Evolutionary conservation across 2,888 invertebrate genomes (phyloP).

Genomic region (Camptogramma bilineatum): DNA sequence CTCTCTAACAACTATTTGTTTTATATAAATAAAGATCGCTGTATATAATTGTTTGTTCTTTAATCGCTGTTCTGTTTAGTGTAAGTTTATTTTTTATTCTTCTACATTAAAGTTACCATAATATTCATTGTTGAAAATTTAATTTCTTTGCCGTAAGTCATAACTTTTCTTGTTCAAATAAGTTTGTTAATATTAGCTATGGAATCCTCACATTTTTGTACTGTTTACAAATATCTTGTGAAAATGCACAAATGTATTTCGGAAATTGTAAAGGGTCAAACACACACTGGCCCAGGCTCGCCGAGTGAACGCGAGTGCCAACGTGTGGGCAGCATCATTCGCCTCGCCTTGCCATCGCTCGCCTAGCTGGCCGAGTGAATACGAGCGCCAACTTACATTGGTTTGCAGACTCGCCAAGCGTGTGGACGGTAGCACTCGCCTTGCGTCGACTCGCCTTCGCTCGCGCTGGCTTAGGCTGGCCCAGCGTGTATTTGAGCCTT

Average conservation of each 20-base stretch:
- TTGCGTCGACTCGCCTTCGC: too few species aligned
- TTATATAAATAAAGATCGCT: slow-evolving; percentile 39
- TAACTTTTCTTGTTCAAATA: neutral
- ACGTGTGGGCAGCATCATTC: too few species aligned
- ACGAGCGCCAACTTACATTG: too few species aligned
- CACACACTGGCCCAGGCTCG: too few species aligned
- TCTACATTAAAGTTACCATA: slow-evolving; percentile 34
- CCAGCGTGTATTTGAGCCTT: too few species aligned
- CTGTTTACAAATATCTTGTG: slow-evolving; percentile 2
- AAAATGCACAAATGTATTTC: slow-evolving; percentile 30
- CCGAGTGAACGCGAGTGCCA: too few species aligned
- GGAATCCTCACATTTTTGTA: slow-evolving; percentile 24
- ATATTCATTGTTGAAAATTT: neutral
- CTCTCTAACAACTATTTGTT: slow-evolving; percentile 23
- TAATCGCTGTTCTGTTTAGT: slow-evolving; percentile 29
- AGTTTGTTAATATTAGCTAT: neutral
- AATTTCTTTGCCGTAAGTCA: neutral
- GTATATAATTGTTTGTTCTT: slow-evolving; percentile 42
- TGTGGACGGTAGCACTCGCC: too few species aligned
- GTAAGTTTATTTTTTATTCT: slow-evolving; percentile 41
- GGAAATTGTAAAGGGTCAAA: too few species aligned
- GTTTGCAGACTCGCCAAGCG: too few species aligned
- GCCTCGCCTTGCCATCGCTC: too few species aligned
- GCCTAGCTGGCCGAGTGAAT: too few species aligned
- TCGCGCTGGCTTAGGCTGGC: too few species aligned